These are phyloP conservation scores for Neocrepidodera transversa DNA, from an alignment of 2,888 invertebrate species.

Conservation along the genomic window DNA sequence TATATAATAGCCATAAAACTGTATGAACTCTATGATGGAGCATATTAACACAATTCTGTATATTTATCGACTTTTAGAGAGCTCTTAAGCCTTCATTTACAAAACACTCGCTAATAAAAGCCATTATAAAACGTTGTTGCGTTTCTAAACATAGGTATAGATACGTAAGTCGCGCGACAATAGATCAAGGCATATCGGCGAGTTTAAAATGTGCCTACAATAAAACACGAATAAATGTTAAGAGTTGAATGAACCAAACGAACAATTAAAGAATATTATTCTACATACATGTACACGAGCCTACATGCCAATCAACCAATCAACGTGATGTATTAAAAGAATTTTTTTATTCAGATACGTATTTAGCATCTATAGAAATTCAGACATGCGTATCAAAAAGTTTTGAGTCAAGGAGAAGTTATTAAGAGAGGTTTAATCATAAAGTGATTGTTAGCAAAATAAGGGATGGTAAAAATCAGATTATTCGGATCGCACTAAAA, in stretches of 20 bases:
- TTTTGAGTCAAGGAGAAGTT: no score
- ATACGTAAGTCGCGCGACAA: background rate
- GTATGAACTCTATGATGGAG: no score
- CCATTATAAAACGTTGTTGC: background rate
- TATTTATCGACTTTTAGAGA: no score
- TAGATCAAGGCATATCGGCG: background rate
- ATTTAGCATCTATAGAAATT: background rate
- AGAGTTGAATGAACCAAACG: conserved; percentile 34
- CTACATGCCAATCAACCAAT: conserved; percentile 25
- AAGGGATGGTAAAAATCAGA: no score
- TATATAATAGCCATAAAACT: no score
- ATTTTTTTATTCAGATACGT: conserved; percentile 5
- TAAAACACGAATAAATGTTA: conserved; percentile 20
- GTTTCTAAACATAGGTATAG: conserved; percentile 4
- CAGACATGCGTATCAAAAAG: background rate
- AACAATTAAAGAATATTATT: conserved; percentile 32
- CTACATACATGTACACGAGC: conserved; percentile 23
- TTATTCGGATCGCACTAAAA: no score
- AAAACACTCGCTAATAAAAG: background rate
- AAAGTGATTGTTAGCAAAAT: no score
- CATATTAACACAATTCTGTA: no score
- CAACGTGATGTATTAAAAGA: conserved; percentile 19
- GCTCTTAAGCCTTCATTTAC: background rate
- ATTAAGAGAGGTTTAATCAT: no score
- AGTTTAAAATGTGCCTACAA: conserved; percentile 9